Evolutionary conservation across 2,888 invertebrate species (phyloP).

Genomic region (Leptopilina drosophilae): DNA sequence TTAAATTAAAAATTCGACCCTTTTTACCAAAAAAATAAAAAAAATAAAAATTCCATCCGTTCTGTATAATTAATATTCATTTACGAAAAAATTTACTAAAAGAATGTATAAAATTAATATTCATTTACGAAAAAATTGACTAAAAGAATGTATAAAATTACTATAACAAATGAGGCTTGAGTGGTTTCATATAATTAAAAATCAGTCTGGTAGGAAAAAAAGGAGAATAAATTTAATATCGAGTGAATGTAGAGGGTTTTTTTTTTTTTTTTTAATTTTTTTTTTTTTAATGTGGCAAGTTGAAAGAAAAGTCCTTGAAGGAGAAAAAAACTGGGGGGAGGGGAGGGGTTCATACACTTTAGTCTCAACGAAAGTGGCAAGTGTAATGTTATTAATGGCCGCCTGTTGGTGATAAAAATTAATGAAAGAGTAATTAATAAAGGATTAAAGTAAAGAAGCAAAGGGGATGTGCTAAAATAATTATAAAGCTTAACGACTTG

Average conservation of each 20-base stretch:
- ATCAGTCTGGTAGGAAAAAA: not conserved
- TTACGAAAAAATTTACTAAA: too few relatives aligned
- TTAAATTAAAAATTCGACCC: too few relatives aligned
- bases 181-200: not conserved
- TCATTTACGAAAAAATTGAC: too few relatives aligned
- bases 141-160: too few relatives aligned
- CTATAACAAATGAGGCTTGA: too few relatives aligned
- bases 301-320: constrained; percentile 8
- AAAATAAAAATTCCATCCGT: too few relatives aligned
- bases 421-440: constrained; percentile 17
- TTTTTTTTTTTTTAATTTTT: not conserved
- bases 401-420: constrained; percentile 15
- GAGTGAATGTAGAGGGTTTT: not conserved
- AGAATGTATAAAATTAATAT: too few relatives aligned
- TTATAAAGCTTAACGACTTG: constrained; percentile 21
- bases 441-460: constrained; percentile 8
- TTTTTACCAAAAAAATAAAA: too few relatives aligned
- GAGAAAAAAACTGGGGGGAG: not conserved
- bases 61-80: too few relatives aligned
- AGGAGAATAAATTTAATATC: not conserved
- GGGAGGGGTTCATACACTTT: not conserved
- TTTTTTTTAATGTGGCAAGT: not conserved
- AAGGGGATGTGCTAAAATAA: constrained; percentile 10
- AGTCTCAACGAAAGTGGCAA: not conserved
- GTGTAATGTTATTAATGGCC: constrained; percentile 9